Evolutionary conservation across 2,113 vertebrate species (phyloP).

Genomic region (Ameiurus melas): DNA sequence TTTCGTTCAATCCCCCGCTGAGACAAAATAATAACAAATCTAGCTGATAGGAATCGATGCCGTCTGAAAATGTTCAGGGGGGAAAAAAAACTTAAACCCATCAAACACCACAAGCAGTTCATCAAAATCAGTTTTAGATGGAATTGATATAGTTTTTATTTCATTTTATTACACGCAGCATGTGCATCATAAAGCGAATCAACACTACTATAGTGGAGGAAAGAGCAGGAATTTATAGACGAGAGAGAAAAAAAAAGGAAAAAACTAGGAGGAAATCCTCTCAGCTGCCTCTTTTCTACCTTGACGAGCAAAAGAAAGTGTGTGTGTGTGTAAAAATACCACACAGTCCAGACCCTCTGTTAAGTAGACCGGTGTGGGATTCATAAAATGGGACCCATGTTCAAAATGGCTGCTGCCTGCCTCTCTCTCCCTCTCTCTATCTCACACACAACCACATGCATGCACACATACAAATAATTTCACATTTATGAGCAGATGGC

Average conservation of each 20-base stretch:
- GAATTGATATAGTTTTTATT: not conserved
- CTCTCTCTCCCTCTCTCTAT: constrained; percentile 52
- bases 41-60: not conserved
- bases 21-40: not conserved
- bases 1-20: not conserved
- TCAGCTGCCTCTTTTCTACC: not conserved
- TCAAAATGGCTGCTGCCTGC: constrained; percentile 75
- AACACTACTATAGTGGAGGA: not conserved
- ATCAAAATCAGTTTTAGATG: not conserved
- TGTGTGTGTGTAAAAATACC: not conserved
- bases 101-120: not conserved
- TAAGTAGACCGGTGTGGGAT: constrained; percentile 52
- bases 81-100: not conserved
- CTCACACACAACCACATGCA: not conserved
- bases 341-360: not conserved
- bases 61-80: not conserved
- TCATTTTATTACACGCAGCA: not conserved
- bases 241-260: constrained; percentile 53
- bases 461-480: not conserved
- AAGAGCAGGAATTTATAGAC: constrained; percentile 54
- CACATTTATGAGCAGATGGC: constrained; percentile 70
- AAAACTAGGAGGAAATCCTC: constrained; percentile 28
- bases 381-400: constrained; percentile 77
- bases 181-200: not conserved
- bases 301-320: not conserved